Base-by-base conservation (phyloP, 2,113 vertebrate species). In the Brevimyrus niger region DNA sequence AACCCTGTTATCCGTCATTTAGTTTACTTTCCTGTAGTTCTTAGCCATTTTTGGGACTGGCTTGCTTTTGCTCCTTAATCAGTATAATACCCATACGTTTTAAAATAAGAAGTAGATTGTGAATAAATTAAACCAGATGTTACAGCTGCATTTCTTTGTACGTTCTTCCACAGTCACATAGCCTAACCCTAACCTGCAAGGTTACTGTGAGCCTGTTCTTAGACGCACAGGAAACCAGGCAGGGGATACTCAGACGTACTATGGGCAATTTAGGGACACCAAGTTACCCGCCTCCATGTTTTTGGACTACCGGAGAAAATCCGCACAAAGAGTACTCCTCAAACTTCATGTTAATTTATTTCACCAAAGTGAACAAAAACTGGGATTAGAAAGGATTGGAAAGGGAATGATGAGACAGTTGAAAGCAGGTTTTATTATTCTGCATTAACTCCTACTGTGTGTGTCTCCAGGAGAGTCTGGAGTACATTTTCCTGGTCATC, bases 401-500 rank as follows among this genome's bases (percentile, higher is more conserved):
- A 80, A 6, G 11, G 5, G 15, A 76, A 80, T 80, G 73, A 80
- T 80, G 17, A 42, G 35, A 80, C 73, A 80, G 5, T 17, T 38
- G 69, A 76, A 76, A 76, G 13, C 4, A 19, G 69, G 35, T 83
- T 35, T 46, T 9, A 83, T 23, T 1, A 13, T 47, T 47, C 17
- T 84, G 42, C 21, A 10, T 84, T 42, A 10, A 23, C 38, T 10
- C 21, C 82, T 47, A n/a, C 19, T n/a, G 3, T 84, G 82, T 47
- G 82, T 84, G 17, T 90, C 0, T 90, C 0, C 94, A 99, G 98
- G 98, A 99, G 92, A 98, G 97, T 89, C 94, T 99, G 0, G 98
- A 99, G 91, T 98, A 98, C 3, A 96, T 97, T 92, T 99, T 99
- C 93, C 96, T 98, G 83, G 95, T 97, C 47, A 96, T 99, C 92